Base-by-base conservation (phyloP, 1,140 invertebrate species). In the Drosophila micromelanica region DNA sequence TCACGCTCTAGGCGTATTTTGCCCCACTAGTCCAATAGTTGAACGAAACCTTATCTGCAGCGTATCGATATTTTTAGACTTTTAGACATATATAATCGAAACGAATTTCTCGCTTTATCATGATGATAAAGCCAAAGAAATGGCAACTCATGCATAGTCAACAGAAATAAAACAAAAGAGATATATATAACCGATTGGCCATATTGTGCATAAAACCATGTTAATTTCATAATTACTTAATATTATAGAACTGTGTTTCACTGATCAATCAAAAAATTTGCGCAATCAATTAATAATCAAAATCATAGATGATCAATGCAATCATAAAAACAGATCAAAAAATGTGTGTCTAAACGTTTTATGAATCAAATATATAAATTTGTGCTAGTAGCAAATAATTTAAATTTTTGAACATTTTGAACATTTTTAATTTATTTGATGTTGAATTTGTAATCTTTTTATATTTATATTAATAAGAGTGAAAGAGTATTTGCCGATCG, bases 31-130 rank as follows among this genome's bases (percentile, higher is more conserved):
- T 40, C 52, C 52, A 55, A 55, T n/a, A 40, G 20, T 40, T n/a
- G 3, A 13, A 6, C 1, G 11, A 43, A 17, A 3, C 23, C 43
- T 32, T 20, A 40, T 54, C 48, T 32, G 13, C 15, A 17, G 12
- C 38, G 2, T 43, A 43, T 43, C n/a, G 38, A 2, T 12, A 23
- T 13, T 54, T 42, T 54, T 30, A 32, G 6, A 8, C 12, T 20
- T 13, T 20, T 42, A n/a, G 9, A 42, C 15, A n/a, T 42, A 32
- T 12, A 32, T 5, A 5, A 11, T 2, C 7, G 6, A 11, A 23
- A 23, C 23, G 12, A 48, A 5, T 61, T 49, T 60, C 17, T 43
- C 15, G 51, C 40, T 1, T 17, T 37, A 40, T 59, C 57, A 62
- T 37, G 40, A 62, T 69, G 23, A 70, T 27, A 11, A 8, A 2